Conservation (phyloP, 1,140 invertebrate species). For the Drosophila littoralis region DNA sequence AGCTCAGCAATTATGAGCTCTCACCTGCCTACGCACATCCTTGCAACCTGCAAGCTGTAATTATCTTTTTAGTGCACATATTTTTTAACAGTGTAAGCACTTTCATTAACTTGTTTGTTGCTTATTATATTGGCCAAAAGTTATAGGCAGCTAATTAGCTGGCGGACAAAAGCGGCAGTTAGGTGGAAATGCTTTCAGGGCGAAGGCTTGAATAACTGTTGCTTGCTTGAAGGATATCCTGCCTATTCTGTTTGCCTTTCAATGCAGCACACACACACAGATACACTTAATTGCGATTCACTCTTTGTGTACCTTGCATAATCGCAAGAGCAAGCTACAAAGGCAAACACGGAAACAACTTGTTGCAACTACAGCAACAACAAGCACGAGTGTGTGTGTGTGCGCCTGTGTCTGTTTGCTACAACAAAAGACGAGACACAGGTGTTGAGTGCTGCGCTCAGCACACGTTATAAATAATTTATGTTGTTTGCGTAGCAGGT, state of each 20-base stretch:
- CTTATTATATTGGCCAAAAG: constrained; percentile 50
- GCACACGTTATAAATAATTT: constrained; percentile 72
- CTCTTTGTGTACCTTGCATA: constrained; percentile 50
- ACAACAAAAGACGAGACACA: constrained; percentile 6
- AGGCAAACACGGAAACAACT: constrained; percentile 78
- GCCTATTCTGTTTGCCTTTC: constrained; percentile 59
- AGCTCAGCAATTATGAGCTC: too few species aligned
- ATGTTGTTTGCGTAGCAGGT: constrained; percentile 70
- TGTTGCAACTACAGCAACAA: constrained; percentile 69
- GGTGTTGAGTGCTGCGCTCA: constrained; percentile 23
- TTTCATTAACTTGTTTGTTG: constrained; percentile 31
- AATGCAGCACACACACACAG: constrained; percentile 26
- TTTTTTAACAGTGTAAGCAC: constrained; percentile 20
- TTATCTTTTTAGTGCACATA: too few species aligned
- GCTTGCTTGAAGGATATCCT: constrained; percentile 54
- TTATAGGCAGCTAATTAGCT: constrained; percentile 64
- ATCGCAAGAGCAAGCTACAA: constrained; percentile 54
- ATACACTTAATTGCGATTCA: constrained; percentile 10
- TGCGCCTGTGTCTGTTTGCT: constrained; percentile 12
- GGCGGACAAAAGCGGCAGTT: constrained; percentile 7
- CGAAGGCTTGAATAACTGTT: constrained; percentile 32
- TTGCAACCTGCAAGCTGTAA: too few species aligned
- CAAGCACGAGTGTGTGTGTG: constrained; percentile 29
- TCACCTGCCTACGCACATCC: too few species aligned
- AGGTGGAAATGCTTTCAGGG: background rate